Evolutionary conservation across 2,888 invertebrate species (phyloP).

Genomic region (Griposia aprilina): DNA sequence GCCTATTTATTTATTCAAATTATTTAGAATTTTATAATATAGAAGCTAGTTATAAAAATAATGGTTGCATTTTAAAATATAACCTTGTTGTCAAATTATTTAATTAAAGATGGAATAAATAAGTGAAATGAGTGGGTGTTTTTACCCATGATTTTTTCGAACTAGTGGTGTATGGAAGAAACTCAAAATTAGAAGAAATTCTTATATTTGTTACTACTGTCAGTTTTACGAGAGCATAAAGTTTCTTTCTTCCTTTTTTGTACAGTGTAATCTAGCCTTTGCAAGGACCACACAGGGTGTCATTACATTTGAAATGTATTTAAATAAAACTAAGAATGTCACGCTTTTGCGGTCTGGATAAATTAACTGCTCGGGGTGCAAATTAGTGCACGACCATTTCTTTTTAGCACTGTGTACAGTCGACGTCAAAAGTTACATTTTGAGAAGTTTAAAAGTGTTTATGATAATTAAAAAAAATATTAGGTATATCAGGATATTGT

Average conservation of each 20-base stretch:
- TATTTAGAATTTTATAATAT: conserved; percentile 42
- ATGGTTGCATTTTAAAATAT: neutral
- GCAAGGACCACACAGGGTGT: conserved; percentile 46
- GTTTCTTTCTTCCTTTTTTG: neutral
- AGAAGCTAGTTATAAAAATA: conserved; percentile 39
- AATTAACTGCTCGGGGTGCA: conserved; percentile 33
- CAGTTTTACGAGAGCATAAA: neutral
- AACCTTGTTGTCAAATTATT: neutral
- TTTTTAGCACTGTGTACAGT: neutral
- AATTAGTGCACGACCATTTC: conserved; percentile 42
- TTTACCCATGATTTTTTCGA: too few species aligned
- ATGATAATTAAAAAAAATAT: neutral
- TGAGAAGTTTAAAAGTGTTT: neutral
- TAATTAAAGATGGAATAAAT: too few species aligned
- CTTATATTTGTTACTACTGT: neutral
- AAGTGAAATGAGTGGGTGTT: too few species aligned
- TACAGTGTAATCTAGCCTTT: conserved; percentile 29
- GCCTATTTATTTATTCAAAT: conserved; percentile 56
- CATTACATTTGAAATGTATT: conserved; percentile 57
- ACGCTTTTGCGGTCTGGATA: conserved; percentile 42
- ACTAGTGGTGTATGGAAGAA: too few species aligned
- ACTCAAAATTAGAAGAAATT: too few species aligned
- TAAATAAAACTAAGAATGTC: conserved; percentile 52
- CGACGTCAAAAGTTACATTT: neutral
- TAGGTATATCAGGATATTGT: neutral